A percentile compares a stretch with the other conserved stretches of the same genome.
These are phyloP conservation scores for Crypturellus undulatus DNA, from an alignment of 2,113 vertebrate species.

Conservation along the genomic window DNA sequence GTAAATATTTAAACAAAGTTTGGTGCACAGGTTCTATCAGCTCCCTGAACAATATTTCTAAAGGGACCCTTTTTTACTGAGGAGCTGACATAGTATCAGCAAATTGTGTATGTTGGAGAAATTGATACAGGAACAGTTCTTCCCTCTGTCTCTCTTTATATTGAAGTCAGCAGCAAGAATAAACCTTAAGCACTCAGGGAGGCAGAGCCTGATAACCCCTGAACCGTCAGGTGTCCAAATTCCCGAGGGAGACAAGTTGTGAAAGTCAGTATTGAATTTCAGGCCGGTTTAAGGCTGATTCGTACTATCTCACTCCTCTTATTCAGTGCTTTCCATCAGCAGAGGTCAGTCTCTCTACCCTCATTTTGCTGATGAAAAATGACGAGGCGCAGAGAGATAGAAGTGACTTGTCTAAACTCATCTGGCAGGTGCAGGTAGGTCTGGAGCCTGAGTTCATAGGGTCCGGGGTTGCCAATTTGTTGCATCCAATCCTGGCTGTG, in stretches of 20 bases:
- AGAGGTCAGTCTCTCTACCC: not conserved
- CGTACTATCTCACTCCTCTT: not conserved
- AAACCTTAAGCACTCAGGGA: not conserved
- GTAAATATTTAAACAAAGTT: not conserved
- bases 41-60: not conserved
- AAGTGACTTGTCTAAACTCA: not conserved
- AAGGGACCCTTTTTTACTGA: not conserved
- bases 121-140: not conserved
- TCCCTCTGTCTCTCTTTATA: not conserved
- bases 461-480: not conserved
- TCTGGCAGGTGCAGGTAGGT: not conserved
- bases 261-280: not conserved
- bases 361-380: conserved; percentile 22
- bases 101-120: not conserved
- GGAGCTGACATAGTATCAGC: not conserved
- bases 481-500: not conserved
- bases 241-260: not conserved
- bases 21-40: not conserved
- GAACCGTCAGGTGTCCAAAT: not conserved
- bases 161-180: not conserved
- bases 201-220: not conserved
- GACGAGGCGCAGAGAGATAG: conserved; percentile 11
- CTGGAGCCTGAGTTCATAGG: not conserved
- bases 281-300: not conserved
- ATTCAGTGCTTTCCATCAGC: not conserved